Conservation (phyloP, 1,140 invertebrate genomes). For the Phenacoccus solenopsis region DNA sequence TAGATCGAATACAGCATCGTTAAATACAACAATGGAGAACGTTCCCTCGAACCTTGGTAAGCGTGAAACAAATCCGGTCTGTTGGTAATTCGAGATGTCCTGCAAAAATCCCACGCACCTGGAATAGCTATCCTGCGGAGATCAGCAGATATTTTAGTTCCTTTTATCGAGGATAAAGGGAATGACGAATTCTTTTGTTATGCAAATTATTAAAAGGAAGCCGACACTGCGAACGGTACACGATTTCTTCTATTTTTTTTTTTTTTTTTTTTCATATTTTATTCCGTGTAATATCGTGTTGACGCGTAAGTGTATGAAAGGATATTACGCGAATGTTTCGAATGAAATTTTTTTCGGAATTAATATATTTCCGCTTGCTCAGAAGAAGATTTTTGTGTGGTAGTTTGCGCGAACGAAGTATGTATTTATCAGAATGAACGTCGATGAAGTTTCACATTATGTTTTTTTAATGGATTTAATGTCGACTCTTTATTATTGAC, state of each 20-base stretch:
- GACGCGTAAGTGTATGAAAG: too few relatives aligned
- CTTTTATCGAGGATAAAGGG: neutral
- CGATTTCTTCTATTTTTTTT: neutral
- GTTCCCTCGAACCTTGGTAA: neutral
- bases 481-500: too few relatives aligned
- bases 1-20: neutral
- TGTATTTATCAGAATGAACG: too few relatives aligned
- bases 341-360: too few relatives aligned
- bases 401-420: too few relatives aligned
- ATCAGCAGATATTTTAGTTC: conserved; percentile 18
- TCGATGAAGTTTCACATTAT: too few relatives aligned
- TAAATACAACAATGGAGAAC: neutral
- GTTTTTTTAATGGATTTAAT: too few relatives aligned
- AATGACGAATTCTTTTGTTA: conserved; percentile 17
- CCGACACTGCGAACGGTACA: neutral
- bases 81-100: conserved; percentile 17
- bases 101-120: conserved; percentile 17
- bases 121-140: conserved; percentile 14
- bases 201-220: conserved; percentile 13
- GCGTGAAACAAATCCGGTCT: conserved; percentile 14
- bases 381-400: too few relatives aligned
- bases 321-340: too few relatives aligned
- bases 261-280: neutral
- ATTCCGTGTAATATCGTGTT: neutral
- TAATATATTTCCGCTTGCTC: too few relatives aligned